Conservation (phyloP, 2,113 vertebrate genomes). For the Loxodonta africana region DNA sequence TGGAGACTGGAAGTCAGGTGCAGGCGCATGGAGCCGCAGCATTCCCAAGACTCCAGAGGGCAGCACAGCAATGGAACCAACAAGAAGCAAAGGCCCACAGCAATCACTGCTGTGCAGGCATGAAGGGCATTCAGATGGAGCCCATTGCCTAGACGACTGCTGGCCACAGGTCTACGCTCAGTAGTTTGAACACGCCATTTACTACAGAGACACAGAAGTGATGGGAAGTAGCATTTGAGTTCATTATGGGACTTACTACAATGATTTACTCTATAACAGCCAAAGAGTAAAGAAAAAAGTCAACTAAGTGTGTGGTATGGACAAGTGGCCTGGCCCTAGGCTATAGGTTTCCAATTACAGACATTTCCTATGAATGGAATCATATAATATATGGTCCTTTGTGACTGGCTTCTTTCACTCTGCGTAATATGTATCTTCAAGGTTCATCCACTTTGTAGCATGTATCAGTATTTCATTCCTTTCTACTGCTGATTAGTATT, state of each 20-base stretch:
- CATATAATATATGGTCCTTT: background rate
- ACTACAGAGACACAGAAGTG: background rate
- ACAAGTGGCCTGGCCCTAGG: background rate
- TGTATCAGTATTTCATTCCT: background rate
- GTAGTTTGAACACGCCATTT: background rate
- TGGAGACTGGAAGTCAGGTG: background rate
- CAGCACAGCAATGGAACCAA: background rate
- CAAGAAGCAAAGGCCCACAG: background rate
- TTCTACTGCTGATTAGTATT: background rate
- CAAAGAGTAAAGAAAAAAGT: background rate
- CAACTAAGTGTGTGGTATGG: background rate
- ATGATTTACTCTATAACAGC: background rate
- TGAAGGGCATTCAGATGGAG: background rate
- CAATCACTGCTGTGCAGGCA: background rate
- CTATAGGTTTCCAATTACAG: background rate
- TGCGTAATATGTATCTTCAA: background rate
- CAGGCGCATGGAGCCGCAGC: no score
- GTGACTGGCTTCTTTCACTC: background rate
- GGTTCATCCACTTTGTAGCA: background rate
- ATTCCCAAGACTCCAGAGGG: background rate
- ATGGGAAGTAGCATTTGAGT: background rate
- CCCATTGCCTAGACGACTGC: no score
- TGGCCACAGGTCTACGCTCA: background rate
- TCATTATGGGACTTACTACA: background rate
- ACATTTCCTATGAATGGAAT: background rate